Base-by-base conservation (phyloP, 2,113 vertebrate genomes). In the Atherinomorus stipes region DNA sequence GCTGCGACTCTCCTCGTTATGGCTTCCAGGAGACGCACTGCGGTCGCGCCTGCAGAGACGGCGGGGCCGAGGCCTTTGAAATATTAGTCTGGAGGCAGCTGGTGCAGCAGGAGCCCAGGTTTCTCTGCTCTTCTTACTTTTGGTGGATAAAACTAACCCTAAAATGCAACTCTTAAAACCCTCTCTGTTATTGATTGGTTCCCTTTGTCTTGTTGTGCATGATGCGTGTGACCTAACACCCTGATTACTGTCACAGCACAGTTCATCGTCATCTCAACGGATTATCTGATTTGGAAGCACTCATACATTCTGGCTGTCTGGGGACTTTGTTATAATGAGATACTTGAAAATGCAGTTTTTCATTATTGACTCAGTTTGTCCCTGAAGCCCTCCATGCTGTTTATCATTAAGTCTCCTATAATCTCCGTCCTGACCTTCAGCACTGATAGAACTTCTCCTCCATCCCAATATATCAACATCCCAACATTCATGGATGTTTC, bases 151-250 rank as follows among this genome's bases (percentile, higher is more conserved):
- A 58, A 68, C 15, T 22, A 28, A 38, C n/a, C 22, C 31, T 56
- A 28, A 74, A 80, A 86, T 88, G 76, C 87, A 66, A 76, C 74
- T 76, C 67, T 70, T 25, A 2, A 52, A 68, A n/a, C 34, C 59
- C 57, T 12, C 52, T 47, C 61, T 47, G 73, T 70, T 73, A 45
- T 74, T 23, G 25, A 82, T 45, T 19, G 28, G 61, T 26, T 47
- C 62, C 57, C 73, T 62, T 26, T 80, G 79, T 88, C 38, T 81
- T 51, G 51, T 88, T 81, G 31, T 87, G 88, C 90, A 89, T 87
- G 87, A 77, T 75, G 67, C 15, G 56, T 83, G 61, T 85, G 74
- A 83, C 54, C 76, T 74, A 15, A 40, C 75, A 18, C 62, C 74
- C 54, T 44, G 60, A 67, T 78, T 64, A 63, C 59, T 78, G 69